Evolutionary conservation across 1,140 invertebrate genomes (phyloP).

Genomic region (Drosophila lini): DNA sequence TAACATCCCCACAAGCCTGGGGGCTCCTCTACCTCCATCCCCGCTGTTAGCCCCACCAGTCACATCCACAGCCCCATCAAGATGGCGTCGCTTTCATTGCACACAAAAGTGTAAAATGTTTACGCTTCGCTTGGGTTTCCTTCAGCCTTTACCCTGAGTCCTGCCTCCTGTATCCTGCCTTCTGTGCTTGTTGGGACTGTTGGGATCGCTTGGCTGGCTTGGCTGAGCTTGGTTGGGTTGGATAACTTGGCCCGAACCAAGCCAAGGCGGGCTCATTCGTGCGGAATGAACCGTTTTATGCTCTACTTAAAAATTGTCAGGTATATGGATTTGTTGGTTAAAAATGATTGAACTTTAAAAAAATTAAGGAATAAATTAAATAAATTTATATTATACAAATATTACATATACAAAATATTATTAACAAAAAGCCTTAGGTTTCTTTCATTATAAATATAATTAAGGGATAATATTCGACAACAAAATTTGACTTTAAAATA

Average conservation of each 20-base stretch:
- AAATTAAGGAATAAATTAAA: too few relatives aligned
- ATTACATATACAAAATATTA: too few relatives aligned
- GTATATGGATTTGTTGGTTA: not conserved
- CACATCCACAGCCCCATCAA: slow-evolving; percentile 37
- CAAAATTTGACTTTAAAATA: too few relatives aligned
- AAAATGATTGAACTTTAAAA: not conserved
- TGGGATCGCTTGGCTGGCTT: slow-evolving; percentile 21
- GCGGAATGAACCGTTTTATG: slow-evolving; percentile 76
- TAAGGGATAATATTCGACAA: too few relatives aligned
- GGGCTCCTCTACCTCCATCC: not conserved
- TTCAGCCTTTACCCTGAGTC: slow-evolving; percentile 21
- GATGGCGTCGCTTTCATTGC: slow-evolving; percentile 77
- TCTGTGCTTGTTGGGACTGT: slow-evolving; percentile 12
- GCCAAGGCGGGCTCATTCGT: slow-evolving; percentile 55
- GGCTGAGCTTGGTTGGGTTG: slow-evolving; percentile 19
- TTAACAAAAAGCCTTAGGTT: too few relatives aligned
- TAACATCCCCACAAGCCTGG: slow-evolving; percentile 6
- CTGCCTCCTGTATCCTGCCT: not conserved
- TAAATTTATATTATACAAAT: too few relatives aligned
- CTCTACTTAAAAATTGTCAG: slow-evolving; percentile 21
- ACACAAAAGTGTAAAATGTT: slow-evolving; percentile 81
- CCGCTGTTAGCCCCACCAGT: not conserved
- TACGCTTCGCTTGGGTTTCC: slow-evolving; percentile 73
- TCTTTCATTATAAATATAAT: too few relatives aligned
- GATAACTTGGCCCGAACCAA: slow-evolving; percentile 10